These are phyloP conservation scores for Pachyseris speciosa DNA, from an alignment of 64 coral and sea anemone species.

Conservation along the genomic window DNA sequence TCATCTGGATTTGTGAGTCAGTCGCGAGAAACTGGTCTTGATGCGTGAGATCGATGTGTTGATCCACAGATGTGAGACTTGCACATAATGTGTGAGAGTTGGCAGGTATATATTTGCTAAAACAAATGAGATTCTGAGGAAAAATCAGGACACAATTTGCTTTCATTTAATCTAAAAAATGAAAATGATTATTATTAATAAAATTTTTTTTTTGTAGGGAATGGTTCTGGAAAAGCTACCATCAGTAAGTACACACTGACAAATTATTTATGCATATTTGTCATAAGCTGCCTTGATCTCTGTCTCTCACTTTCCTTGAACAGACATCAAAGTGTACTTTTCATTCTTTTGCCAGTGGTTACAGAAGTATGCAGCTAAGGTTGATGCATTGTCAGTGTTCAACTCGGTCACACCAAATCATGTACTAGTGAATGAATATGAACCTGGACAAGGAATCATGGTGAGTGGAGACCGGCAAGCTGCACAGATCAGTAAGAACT, in stretches of 20 bases:
- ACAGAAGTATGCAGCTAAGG: conserved; percentile 57
- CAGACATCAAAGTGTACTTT: not conserved
- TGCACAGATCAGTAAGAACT: not conserved
- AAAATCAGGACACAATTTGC: too few species aligned
- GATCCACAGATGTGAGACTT: too few species aligned
- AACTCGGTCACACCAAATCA: conserved; percentile 81
- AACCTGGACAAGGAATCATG: conserved; percentile 98
- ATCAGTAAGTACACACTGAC: conserved; percentile 82
- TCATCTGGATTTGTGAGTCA: too few species aligned
- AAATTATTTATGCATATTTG: too few species aligned
- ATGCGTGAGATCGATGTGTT: too few species aligned
- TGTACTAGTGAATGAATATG: conserved; percentile 97
- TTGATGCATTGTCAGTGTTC: conserved; percentile 81
- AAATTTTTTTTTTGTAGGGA: conserved; percentile 55
- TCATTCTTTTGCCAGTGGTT: conserved; percentile 82
- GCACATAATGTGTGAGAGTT: too few species aligned
- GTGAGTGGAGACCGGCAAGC: conserved; percentile 36
- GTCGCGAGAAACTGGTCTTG: too few species aligned
- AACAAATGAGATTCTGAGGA: too few species aligned
- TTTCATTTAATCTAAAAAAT: too few species aligned
- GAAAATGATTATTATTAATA: not conserved
- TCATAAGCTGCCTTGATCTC: too few species aligned
- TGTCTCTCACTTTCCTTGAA: not conserved
- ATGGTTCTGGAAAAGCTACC: conserved; percentile 91
- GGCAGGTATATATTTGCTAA: too few species aligned